phyloP scores from a whole-genome alignment of 2,113 vertebrate species.

The Psilopogon haemacephalus region DNA sequence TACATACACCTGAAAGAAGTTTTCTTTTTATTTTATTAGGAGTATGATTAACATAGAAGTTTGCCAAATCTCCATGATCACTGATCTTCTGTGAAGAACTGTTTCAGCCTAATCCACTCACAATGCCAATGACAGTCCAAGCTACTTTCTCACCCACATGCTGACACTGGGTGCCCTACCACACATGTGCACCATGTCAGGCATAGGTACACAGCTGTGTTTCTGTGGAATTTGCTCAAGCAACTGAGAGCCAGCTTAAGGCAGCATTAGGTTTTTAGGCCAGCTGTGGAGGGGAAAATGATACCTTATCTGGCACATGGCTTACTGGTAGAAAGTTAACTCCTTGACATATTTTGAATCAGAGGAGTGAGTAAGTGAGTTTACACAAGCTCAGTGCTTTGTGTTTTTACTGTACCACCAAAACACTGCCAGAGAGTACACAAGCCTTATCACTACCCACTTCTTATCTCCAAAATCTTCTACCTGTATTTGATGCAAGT shows the following conservation, averaged over 20 bases:
- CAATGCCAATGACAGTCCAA: background rate
- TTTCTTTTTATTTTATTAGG: background rate
- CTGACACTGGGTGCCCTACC: rapidly evolving
- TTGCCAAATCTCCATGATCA: background rate
- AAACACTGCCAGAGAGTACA: conserved; percentile 18
- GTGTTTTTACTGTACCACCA: conserved; percentile 13
- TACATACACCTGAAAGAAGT: background rate
- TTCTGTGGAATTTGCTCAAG: background rate
- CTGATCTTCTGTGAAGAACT: background rate
- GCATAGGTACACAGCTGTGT: rapidly evolving
- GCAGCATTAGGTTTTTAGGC: background rate
- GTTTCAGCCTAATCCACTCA: background rate
- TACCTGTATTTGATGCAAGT: background rate
- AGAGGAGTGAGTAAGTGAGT: background rate
- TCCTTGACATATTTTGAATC: background rate
- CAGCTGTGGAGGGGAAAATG: background rate
- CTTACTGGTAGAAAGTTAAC: background rate
- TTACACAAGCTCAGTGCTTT: conserved; percentile 19
- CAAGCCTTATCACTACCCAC: background rate
- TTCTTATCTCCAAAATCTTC: conserved; percentile 53
- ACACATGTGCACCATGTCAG: rapidly evolving
- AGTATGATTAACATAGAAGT: background rate
- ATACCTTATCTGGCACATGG: conserved; percentile 16
- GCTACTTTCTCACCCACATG: rapidly evolving
- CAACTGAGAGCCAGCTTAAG: background rate